phyloP scores from a whole-genome alignment of 2,797 vertebrate genomes.

The Pteropus rufus region DNA sequence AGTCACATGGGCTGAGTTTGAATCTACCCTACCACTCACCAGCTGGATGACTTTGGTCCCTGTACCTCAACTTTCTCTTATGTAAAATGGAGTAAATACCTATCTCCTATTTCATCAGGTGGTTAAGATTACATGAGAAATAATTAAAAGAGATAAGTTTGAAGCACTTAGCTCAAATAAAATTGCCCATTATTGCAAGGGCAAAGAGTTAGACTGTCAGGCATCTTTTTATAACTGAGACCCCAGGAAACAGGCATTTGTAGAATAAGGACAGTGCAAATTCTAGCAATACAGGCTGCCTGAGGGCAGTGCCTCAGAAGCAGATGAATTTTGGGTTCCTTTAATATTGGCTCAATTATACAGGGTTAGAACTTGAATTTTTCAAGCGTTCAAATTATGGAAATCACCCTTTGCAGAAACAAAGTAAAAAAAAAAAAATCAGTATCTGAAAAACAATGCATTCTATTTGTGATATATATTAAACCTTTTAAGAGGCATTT shows the following conservation, averaged over 20 bases:
- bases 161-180: not conserved
- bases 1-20: not conserved
- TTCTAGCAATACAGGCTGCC: not conserved
- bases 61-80: not conserved
- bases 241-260: not conserved
- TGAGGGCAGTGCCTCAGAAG: not conserved
- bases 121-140: not conserved
- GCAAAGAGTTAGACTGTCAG: not conserved
- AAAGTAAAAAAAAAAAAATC: not conserved
- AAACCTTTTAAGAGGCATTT: conserved; percentile 31
- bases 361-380: not conserved
- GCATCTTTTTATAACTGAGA: not conserved
- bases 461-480: conserved; percentile 40
- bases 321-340: not conserved
- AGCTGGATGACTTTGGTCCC: not conserved
- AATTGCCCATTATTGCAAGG: not conserved
- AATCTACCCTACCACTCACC: not conserved
- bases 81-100: not conserved
- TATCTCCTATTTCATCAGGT: not conserved
- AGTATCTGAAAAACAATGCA: conserved; percentile 6
- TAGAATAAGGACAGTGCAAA: not conserved
- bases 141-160: not conserved
- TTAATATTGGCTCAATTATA: not conserved
- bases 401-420: conserved; percentile 40
- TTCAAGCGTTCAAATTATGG: conserved; percentile 1